Percentiles rank a stretch among this genome's conserved stretches.
Conservation (phyloP, 2,113 vertebrate species). For the Callipepla squamata region DNA sequence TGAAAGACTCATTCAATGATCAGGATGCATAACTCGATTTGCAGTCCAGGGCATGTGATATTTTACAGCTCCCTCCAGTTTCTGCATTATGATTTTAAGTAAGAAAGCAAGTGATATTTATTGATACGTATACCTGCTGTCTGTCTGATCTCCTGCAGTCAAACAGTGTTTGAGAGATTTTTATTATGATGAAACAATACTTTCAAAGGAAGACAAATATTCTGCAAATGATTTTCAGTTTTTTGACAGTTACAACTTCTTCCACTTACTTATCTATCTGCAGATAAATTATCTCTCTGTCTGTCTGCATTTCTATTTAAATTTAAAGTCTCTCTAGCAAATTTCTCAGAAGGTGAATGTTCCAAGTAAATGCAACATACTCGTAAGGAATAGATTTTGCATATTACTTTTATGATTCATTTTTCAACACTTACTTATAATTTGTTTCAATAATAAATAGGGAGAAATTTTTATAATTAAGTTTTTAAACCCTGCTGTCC, state of each 20-base stretch:
- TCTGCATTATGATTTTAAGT: neutral
- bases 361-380: neutral
- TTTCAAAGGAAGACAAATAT: neutral
- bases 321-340: neutral
- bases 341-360: neutral
- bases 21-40: neutral
- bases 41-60: neutral
- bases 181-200: neutral
- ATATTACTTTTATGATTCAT: neutral
- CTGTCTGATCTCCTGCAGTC: neutral
- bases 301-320: neutral
- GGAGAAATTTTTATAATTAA: neutral
- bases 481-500: neutral
- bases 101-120: neutral
- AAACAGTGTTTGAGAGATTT: neutral
- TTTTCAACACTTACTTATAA: neutral
- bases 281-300: neutral
- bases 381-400: neutral
- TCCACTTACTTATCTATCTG: neutral
- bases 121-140: neutral
- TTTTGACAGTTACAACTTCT: neutral
- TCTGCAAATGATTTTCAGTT: neutral
- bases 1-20: neutral
- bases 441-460: neutral
- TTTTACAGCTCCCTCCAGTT: neutral